Evolutionary conservation across 2,888 invertebrate species (phyloP).

Genomic region (Monoplex corrugatus): DNA sequence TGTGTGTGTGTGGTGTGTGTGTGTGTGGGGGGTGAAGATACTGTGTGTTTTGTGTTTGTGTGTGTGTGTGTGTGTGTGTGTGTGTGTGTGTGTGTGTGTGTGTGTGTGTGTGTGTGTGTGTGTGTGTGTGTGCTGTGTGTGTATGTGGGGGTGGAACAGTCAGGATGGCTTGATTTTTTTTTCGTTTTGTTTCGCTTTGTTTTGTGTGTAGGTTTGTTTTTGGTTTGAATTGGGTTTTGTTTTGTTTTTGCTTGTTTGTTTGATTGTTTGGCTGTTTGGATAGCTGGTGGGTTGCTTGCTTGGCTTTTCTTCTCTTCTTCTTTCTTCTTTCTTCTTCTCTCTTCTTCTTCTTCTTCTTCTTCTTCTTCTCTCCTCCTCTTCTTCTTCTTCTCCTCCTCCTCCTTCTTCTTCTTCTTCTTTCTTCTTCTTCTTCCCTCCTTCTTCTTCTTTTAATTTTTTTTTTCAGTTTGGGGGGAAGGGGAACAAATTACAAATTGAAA

Average conservation of each 20-base stretch:
- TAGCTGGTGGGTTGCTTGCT: too few species aligned
- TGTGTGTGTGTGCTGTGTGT: conserved; percentile 1
- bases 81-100: conserved; percentile 27
- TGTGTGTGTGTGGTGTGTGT: not conserved
- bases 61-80: not conserved
- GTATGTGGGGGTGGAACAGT: too few species aligned
- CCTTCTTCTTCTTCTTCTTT: not conserved
- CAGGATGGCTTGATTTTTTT: not conserved
- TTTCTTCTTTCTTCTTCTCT: not conserved
- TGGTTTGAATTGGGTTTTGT: not conserved
- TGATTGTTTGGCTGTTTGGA: not conserved
- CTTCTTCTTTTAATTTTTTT: not conserved
- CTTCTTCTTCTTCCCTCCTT: not conserved
- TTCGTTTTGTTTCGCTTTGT: not conserved
- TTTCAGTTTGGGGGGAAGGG: not conserved
- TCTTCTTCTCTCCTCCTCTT: not conserved
- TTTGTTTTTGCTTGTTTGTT: conserved; percentile 10
- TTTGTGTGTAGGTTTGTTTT: not conserved
- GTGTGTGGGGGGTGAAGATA: too few species aligned
- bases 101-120: conserved; percentile 24
- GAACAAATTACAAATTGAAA: too few species aligned
- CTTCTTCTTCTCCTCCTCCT: not conserved
- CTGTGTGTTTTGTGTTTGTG: not conserved
- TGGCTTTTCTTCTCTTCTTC: not conserved
- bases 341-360: conserved; percentile 2